Evolutionary conservation across 2,888 invertebrate genomes (phyloP), one percentile per base, ranked within the genome.

Genomic region (Sphecodes monilicornis): DNA sequence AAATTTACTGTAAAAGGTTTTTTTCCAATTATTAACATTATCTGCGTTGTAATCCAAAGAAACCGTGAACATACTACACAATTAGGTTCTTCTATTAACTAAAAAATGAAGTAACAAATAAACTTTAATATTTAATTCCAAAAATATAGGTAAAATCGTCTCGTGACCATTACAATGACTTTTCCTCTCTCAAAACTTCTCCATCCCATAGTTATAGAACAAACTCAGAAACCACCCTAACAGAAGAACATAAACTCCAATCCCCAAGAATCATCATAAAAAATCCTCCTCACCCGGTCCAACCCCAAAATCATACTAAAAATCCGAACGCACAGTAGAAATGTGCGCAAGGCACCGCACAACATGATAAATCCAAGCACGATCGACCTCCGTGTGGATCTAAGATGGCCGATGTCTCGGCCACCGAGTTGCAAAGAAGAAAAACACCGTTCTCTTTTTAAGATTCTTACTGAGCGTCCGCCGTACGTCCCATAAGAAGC

Each of bases 381-480:
- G 64, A 32, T 16, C 16, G 64, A 29, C 22, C 22, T 29, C 22
- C 32, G 32, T 8, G 18, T 8, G 29, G 64, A 18, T 8, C 32
- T 32, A 64, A 64, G 64, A 64, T 64, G 80, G 76, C 71, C 60
- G 70, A 41, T 66, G 64, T 5, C 10, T 29, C 5, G 46, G 16
- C 46, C 36, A 41, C 13, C 50, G 39, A 57, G 32, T 3, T 16
- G 39, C 26, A 0, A 57, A 74, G 13, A 2, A 29, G 69, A 6
- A 6, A 43, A 43, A 5, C 16, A 41, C 3, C 11, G 26, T 60
- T n/a, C 54, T 26, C 36, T 43, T 13, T 39, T 32, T 57, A 75
- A 29, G 57, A 80, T 82, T 90, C 94, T 94, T 93, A 94, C 93
- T 94, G 93, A 86, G 93, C 94, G 76, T 93, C 91, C 78, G 91